Evolutionary conservation across 2,888 invertebrate species (phyloP), one percentile per base, ranked within the genome.

Genomic region (Trachelus stipa): DNA sequence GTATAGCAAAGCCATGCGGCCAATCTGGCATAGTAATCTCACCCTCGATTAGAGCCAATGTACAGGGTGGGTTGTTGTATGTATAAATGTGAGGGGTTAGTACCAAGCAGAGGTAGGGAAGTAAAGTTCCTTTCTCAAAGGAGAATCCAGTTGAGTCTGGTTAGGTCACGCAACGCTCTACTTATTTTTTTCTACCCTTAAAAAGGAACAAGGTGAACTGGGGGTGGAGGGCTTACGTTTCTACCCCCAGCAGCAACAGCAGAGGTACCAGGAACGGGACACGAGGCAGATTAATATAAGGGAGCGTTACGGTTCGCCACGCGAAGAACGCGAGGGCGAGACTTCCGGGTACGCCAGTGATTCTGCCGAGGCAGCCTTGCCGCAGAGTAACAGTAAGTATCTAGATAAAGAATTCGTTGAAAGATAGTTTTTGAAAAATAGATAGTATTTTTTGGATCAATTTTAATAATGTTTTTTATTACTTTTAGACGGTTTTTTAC

Each of bases 341-440:
- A 96, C 96, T 77, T 96, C 96, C 40, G 97, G 97, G 68, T 96
- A 97, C 91, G 95, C 96, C 75, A 97, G 97, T 89, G 96, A 97
- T 89, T 95, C 95, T 74, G 91, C 94, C 15, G 92, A 92, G 69
- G 87, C 85, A 4, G 85, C 87, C n/a, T 83, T 84, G 77, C 88
- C 34, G 68, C 73, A 77, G 76, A 30, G 40, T 15, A 40, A 15
- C 40, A 40, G 40, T 40, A 40, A 40, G 6, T 40, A 23, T 4
- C 15, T 40, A 4, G 40, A 40, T 40, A 40, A 1, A 23, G 1
- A 9, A 9, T 15, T 9, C 15, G 15, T 40, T 37, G 34, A 34
- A 34, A 35, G 0, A 40, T 1, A 15, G 6, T 15, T 40, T 40
- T 40, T 23, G 6, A 0, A 9, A 40, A 15, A 9, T 9, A 9